Evolutionary conservation across 2,797 vertebrate species (phyloP).

Genomic region (Glyptemys insculpta): DNA sequence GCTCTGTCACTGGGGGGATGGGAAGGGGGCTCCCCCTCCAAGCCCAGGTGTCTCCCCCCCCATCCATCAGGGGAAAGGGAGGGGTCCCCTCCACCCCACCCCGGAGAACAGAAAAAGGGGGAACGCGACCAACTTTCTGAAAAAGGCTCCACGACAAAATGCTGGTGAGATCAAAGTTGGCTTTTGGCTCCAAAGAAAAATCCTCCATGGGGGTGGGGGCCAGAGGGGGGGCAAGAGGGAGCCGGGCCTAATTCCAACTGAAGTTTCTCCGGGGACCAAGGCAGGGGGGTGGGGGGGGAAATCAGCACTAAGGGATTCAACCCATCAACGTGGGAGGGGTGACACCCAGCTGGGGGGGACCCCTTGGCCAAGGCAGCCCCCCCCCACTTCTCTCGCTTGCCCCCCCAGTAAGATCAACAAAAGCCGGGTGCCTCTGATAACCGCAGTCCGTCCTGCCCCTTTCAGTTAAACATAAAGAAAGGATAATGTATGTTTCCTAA

Average conservation of each 20-base stretch:
- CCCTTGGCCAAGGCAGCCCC: not conserved
- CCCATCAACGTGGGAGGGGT: not conserved
- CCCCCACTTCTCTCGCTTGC: not conserved
- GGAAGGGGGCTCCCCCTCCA: not conserved
- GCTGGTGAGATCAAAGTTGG: constrained; percentile 79
- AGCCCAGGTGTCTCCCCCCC: not conserved
- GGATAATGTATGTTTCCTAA: constrained; percentile 90
- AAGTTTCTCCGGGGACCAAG: too few species aligned
- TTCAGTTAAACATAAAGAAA: constrained; percentile 89
- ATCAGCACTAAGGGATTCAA: too few species aligned
- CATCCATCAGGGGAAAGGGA: not conserved
- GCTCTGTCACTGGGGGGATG: not conserved
- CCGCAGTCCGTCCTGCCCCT: constrained; percentile 77
- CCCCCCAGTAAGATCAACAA: constrained; percentile 68
- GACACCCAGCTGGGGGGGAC: not conserved
- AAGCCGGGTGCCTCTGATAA: constrained; percentile 22
- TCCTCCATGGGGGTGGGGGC: constrained; percentile 36
- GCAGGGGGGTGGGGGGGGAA: too few species aligned
- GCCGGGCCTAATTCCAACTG: not conserved
- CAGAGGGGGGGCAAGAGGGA: not conserved
- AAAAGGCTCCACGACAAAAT: constrained; percentile 71
- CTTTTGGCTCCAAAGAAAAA: constrained; percentile 75
- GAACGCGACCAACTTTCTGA: constrained; percentile 60
- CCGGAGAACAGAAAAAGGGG: not conserved
- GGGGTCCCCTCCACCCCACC: not conserved